Conservation (phyloP, 2,888 invertebrate genomes). For the Ichneumoninae sp. region DNA sequence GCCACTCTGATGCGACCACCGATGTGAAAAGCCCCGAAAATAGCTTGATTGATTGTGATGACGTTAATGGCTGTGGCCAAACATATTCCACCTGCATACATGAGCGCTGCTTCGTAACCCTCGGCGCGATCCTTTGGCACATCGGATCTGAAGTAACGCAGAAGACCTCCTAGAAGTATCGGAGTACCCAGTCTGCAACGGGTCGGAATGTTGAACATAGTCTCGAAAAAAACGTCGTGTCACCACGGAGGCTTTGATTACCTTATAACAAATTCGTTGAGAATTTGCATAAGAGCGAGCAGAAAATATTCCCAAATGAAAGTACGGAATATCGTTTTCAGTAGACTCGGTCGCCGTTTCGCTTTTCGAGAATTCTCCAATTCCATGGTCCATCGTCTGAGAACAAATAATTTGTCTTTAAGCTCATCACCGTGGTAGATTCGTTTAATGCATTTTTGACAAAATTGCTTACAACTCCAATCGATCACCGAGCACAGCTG, state of each 20-base stretch:
- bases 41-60: constrained; percentile 88
- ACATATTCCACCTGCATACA: constrained; percentile 81
- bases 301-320: constrained; percentile 84
- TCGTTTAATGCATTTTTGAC: background rate
- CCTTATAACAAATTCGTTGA: constrained; percentile 82
- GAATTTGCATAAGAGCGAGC: constrained; percentile 84
- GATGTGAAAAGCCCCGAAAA: constrained; percentile 89
- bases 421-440: too few relatives aligned
- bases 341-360: constrained; percentile 83
- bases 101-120: constrained; percentile 77
- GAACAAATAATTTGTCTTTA: background rate
- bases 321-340: constrained; percentile 84
- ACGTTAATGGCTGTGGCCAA: constrained; percentile 84
- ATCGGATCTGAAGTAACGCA: constrained; percentile 87
- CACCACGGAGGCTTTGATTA: constrained; percentile 54
- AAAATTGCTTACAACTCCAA: constrained; percentile 87
- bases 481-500: constrained; percentile 88
- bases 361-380: constrained; percentile 78
- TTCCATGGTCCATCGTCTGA: constrained; percentile 85
- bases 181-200: constrained; percentile 88
- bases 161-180: constrained; percentile 88
- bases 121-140: constrained; percentile 57
- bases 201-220: background rate
- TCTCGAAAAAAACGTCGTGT: background rate
- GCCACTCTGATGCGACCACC: constrained; percentile 94